Conservation (phyloP, 2,113 vertebrate genomes). For the Pungitius pungitius region DNA sequence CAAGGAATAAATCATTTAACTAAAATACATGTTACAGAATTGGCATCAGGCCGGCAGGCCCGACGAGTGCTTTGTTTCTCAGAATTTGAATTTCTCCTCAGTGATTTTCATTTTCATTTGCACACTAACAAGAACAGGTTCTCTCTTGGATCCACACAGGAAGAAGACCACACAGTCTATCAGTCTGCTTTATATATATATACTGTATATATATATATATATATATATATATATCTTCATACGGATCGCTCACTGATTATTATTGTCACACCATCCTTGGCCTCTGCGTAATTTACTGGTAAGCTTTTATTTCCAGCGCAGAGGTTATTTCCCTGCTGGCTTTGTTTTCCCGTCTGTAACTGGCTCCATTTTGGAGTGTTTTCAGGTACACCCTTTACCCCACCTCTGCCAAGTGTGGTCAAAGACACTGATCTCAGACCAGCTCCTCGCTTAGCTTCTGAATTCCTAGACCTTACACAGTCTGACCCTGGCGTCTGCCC, state of each 20-base stretch:
- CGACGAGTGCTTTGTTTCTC: too few relatives aligned
- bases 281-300: slow-evolving; percentile 6
- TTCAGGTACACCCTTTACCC: slow-evolving; percentile 23
- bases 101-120: slow-evolving; percentile 49
- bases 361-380: slow-evolving; percentile 16
- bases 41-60: too few relatives aligned
- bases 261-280: neutral
- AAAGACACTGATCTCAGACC: slow-evolving; percentile 36
- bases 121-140: neutral
- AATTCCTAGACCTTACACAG: slow-evolving; percentile 11
- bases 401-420: neutral
- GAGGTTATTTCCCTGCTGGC: slow-evolving; percentile 19
- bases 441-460: slow-evolving; percentile 24
- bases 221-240: too few relatives aligned
- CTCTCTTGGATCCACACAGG: neutral
- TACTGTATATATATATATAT: neutral
- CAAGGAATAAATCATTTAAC: too few relatives aligned
- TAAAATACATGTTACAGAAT: neutral
- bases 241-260: too few relatives aligned
- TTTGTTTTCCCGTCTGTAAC: slow-evolving; percentile 28
- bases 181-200: neutral
- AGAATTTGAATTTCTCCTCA: slow-evolving; percentile 56
- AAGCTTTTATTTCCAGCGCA: slow-evolving; percentile 17
- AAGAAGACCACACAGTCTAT: neutral
- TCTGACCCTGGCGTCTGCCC: slow-evolving; percentile 12